These are phyloP conservation scores for Osmerus eperlanus DNA, from an alignment of 2,113 vertebrate species.

Conservation along the genomic window DNA sequence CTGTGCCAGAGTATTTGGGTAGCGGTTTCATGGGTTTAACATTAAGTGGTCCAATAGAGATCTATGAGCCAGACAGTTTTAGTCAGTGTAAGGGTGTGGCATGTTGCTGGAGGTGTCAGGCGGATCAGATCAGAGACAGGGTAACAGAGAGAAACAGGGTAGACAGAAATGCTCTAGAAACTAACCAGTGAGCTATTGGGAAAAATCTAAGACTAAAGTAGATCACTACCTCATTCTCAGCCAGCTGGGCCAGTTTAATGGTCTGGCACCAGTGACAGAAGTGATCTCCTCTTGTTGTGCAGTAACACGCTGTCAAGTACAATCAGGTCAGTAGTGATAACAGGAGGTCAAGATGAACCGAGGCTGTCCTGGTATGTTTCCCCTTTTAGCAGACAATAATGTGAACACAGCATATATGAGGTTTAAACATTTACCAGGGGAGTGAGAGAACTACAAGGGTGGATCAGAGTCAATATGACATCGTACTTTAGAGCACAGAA, in stretches of 20 bases:
- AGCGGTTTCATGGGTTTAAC: slow-evolving; percentile 38
- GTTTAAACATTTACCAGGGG: slow-evolving; percentile 57
- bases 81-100: slow-evolving; percentile 5
- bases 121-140: slow-evolving; percentile 1
- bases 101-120: neutral
- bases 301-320: slow-evolving; percentile 16
- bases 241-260: neutral
- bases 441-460: slow-evolving; percentile 28
- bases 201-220: neutral
- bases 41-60: neutral
- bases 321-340: slow-evolving; percentile 36
- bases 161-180: neutral
- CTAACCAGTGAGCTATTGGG: neutral
- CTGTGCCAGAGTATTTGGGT: slow-evolving; percentile 23
- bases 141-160: slow-evolving; percentile 7
- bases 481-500: slow-evolving; percentile 31
- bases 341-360: neutral
- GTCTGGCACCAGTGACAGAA: slow-evolving; percentile 10
- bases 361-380: slow-evolving; percentile 14
- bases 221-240: neutral
- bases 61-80: neutral
- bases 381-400: slow-evolving; percentile 18
- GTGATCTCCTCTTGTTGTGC: neutral
- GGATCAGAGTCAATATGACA: slow-evolving; percentile 32
- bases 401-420: neutral